These are phyloP conservation scores for Ypsolopha scabrella DNA, from an alignment of 2,888 invertebrate genomes.

Conservation along the genomic window DNA sequence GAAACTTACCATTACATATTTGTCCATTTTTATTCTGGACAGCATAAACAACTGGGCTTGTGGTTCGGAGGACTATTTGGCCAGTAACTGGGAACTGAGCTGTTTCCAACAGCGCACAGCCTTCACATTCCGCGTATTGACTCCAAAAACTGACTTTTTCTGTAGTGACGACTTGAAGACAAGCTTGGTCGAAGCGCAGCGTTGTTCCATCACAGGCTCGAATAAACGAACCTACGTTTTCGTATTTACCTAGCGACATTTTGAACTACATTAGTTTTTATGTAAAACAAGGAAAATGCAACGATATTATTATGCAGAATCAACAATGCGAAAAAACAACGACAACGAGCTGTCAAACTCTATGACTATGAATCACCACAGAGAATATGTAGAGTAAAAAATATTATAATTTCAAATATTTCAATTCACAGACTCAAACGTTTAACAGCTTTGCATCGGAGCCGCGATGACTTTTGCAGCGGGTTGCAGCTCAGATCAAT, in stretches of 20 bases:
- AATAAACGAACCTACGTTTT: constrained; percentile 50
- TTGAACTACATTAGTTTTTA: constrained; percentile 24
- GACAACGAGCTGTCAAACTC: too few species aligned
- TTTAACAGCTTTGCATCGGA: too few species aligned
- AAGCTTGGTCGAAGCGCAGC: constrained; percentile 52
- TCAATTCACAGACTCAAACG: too few species aligned
- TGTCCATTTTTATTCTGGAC: constrained; percentile 28
- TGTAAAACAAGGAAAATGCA: constrained; percentile 15
- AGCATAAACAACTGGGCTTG: constrained; percentile 42
- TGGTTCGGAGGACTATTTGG: constrained; percentile 33
- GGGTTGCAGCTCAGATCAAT: too few species aligned
- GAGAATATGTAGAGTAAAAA: too few species aligned
- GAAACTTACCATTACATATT: constrained; percentile 47
- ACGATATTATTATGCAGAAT: too few species aligned
- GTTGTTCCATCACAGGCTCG: constrained; percentile 39
- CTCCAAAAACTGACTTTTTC: constrained; percentile 43
- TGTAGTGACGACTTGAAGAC: constrained; percentile 45
- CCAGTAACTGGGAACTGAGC: constrained; percentile 22
- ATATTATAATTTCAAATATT: too few species aligned
- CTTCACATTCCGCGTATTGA: constrained; percentile 58
- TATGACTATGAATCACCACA: too few species aligned
- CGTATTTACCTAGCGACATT: constrained; percentile 43
- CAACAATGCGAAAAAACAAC: too few species aligned
- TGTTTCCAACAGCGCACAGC: constrained; percentile 34
- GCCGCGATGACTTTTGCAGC: too few species aligned